Conservation (phyloP, 2,797 vertebrate species). For the Neomorphus geoffroyi region DNA sequence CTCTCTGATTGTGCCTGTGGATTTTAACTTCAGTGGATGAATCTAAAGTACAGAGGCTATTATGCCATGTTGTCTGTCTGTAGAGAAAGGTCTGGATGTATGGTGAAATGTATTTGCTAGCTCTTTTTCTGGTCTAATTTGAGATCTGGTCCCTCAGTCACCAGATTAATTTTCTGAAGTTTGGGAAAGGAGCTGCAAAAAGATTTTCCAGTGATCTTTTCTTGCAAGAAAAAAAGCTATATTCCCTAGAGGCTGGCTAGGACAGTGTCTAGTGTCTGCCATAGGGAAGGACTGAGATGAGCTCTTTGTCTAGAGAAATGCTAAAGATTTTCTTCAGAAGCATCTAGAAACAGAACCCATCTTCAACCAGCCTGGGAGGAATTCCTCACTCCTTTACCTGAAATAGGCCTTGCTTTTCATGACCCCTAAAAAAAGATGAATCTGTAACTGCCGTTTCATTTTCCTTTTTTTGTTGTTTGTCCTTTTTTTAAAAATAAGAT, state of each 20-base stretch:
- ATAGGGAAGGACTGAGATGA: background rate
- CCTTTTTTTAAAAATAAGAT: background rate
- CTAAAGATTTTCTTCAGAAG: background rate
- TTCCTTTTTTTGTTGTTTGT: no score
- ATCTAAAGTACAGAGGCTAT: background rate
- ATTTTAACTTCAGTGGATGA: background rate
- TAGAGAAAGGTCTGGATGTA: background rate
- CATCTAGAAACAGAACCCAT: background rate
- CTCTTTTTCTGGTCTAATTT: background rate
- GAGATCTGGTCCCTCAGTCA: background rate
- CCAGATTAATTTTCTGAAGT: background rate
- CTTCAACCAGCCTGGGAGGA: background rate
- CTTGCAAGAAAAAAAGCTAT: background rate
- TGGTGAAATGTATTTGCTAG: background rate
- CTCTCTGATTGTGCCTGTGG: background rate
- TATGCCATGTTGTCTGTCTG: background rate
- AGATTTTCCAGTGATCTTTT: background rate
- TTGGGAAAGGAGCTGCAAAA: background rate
- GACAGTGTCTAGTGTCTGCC: background rate
- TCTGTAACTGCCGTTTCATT: background rate
- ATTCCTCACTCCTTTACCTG: background rate
- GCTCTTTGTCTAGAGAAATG: background rate
- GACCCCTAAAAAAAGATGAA: background rate
- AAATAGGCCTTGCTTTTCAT: background rate
- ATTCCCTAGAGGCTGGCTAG: background rate